Evolutionary conservation across 2,888 invertebrate species (phyloP), one percentile per base, ranked within the genome.

Genomic region (Thereva nobilitata): DNA sequence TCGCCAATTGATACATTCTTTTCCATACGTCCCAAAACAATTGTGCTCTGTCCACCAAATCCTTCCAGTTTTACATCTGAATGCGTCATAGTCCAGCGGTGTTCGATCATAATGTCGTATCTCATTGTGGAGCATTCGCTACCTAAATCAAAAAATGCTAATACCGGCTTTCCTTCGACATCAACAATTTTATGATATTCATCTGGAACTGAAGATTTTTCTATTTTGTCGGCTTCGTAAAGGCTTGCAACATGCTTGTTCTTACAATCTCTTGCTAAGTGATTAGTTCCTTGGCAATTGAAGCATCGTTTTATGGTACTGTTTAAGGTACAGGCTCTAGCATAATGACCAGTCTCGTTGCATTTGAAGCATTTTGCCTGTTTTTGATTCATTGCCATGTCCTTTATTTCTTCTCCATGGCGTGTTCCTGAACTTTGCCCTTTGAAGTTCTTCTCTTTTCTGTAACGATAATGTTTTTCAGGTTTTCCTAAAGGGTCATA

Each of bases 81-180:
- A n/a, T n/a, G n/a, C n/a, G n/a, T n/a, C n/a, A n/a, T n/a, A n/a
- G n/a, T n/a, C n/a, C n/a, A n/a, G n/a, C n/a, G n/a, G n/a, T n/a
- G n/a, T n/a, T n/a, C n/a, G n/a, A n/a, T n/a, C n/a, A n/a, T n/a
- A n/a, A n/a, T n/a, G n/a, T n/a, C n/a, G n/a, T n/a, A n/a, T n/a
- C n/a, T n/a, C n/a, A n/a, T n/a, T n/a, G n/a, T n/a, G n/a, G n/a
- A n/a, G 42, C 41, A 3, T 45, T 44, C 45, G 2, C 12, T 59
- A 3, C 59, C 59, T 35, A 59, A 12, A 59, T 59, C 59, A 38
- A 45, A 34, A 45, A 44, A 59, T 12, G 45, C 59, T 5, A 45
- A 6, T 1, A 59, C 9, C 23, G 44, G n/a, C 6, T 23, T 44
- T 5, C 23, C 41, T 4, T 59, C 45, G 23, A 45, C 10, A 23